Evolutionary conservation across 2,113 vertebrate genomes (phyloP).

Genomic region (Synodontis membranacea): DNA sequence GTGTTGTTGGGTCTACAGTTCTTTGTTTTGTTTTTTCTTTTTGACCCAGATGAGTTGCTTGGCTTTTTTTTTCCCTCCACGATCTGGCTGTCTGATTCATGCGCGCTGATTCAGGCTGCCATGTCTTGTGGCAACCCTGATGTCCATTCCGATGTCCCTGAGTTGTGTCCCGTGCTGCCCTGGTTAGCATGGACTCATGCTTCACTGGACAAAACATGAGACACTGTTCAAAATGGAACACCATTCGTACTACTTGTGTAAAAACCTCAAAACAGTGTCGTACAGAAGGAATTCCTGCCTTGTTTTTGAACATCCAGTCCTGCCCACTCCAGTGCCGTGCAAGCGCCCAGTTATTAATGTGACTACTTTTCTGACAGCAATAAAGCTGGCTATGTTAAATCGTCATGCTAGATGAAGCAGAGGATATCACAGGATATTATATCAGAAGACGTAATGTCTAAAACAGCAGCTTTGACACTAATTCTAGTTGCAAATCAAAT

Average conservation of each 20-base stretch:
- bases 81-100: background rate
- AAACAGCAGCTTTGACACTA: background rate
- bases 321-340: background rate
- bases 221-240: background rate
- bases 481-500: background rate
- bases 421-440: background rate
- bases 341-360: background rate
- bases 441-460: background rate
- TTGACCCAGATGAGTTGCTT: background rate
- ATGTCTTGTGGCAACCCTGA: conserved; percentile 16
- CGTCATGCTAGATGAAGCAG: background rate
- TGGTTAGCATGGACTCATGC: background rate
- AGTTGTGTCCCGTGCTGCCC: background rate
- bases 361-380: background rate
- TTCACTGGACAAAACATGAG: background rate
- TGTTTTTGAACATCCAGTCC: background rate
- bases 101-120: background rate
- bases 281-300: background rate
- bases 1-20: background rate
- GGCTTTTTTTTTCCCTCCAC: background rate
- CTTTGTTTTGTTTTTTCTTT: background rate
- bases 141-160: conserved; percentile 13
- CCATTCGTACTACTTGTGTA: background rate
- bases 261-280: background rate
- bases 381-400: background rate